Conservation (phyloP, 2,888 invertebrate genomes). For the Pseudeuparius sepicola region DNA sequence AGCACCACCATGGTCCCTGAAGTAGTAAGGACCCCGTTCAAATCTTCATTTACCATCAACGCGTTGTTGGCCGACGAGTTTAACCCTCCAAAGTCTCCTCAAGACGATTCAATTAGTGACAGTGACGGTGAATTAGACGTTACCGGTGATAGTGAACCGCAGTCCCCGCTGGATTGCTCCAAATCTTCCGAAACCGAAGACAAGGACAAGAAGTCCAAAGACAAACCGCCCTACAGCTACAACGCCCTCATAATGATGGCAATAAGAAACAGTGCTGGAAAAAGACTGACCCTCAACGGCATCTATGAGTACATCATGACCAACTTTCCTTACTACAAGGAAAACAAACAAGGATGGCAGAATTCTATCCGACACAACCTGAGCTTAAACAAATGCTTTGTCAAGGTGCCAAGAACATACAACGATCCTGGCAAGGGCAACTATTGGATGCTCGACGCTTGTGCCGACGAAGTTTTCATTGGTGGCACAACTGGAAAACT, state of each 20-base stretch:
- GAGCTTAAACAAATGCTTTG: constrained; percentile 96
- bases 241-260: constrained; percentile 99
- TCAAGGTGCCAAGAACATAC: constrained; percentile 96
- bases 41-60: too few species aligned
- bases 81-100: too few species aligned
- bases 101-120: too few species aligned
- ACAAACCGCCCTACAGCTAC: constrained; percentile 96
- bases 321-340: constrained; percentile 95
- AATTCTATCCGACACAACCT: constrained; percentile 97
- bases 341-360: constrained; percentile 99
- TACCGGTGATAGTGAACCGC: too few species aligned
- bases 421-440: constrained; percentile 99
- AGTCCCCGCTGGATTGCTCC: too few species aligned
- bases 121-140: too few species aligned
- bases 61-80: too few species aligned
- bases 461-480: constrained; percentile 95
- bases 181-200: too few species aligned
- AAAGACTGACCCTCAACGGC: constrained; percentile 87
- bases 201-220: constrained; percentile 63
- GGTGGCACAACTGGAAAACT: constrained; percentile 95
- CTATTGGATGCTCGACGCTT: constrained; percentile 98
- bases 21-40: too few species aligned
- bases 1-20: too few species aligned
- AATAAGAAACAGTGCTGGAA: constrained; percentile 88
- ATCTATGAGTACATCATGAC: constrained; percentile 99